Evolutionary conservation across 2,888 invertebrate species (phyloP).

Genomic region (Poecilobothrus nobilitatus): DNA sequence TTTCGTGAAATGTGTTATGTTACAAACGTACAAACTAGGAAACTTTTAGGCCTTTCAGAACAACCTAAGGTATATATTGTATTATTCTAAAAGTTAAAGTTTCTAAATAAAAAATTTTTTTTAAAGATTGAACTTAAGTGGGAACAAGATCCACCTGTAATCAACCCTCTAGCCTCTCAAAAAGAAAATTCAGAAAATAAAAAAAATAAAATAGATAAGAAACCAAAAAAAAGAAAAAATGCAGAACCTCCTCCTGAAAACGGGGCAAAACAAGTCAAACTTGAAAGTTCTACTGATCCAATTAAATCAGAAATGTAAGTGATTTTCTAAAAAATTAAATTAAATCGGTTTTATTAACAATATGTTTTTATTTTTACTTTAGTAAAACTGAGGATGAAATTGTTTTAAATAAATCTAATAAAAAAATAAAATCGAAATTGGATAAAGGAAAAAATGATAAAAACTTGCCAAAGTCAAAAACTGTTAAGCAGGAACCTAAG

Average conservation of each 20-base stretch:
- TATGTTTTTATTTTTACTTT: neutral
- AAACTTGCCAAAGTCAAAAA: neutral
- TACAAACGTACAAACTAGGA: slow-evolving; percentile 48
- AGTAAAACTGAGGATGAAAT: neutral
- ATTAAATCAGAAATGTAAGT: neutral
- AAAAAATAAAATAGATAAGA: slow-evolving; percentile 11
- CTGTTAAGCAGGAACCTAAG: neutral
- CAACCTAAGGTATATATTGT: slow-evolving; percentile 27
- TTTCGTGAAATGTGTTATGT: slow-evolving; percentile 51
- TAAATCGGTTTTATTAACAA: neutral
- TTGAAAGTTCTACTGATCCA: neutral
- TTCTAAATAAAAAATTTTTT: slow-evolving; percentile 12
- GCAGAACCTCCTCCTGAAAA: neutral
- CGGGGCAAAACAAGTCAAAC: neutral
- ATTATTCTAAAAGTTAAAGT: neutral
- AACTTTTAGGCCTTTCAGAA: slow-evolving; percentile 36
- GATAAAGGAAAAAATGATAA: neutral
- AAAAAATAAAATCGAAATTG: neutral
- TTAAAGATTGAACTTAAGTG: neutral
- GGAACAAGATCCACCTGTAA: neutral
- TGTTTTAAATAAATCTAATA: neutral
- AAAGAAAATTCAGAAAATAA: neutral
- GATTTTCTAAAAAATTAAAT: neutral
- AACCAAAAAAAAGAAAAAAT: slow-evolving; percentile 12
- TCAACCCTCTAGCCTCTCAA: neutral